These are phyloP conservation scores for Tolmerus cingulatus DNA, from an alignment of 2,888 invertebrate species.

Conservation along the genomic window DNA sequence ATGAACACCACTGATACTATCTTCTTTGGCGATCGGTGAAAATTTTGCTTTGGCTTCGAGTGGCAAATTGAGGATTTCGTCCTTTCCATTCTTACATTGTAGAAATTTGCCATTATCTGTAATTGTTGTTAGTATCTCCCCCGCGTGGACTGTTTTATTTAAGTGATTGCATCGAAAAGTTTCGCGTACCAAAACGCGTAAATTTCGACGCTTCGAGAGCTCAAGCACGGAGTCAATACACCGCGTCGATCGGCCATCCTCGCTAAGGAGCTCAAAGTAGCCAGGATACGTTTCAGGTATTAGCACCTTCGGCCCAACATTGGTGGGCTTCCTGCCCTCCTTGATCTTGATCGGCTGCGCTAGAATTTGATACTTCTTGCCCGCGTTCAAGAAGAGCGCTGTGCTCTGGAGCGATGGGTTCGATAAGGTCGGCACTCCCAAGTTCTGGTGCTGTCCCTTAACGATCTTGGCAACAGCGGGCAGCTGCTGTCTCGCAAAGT, in stretches of 20 bases:
- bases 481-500: constrained; percentile 74
- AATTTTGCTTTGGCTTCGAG: constrained; percentile 90
- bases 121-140: constrained; percentile 82
- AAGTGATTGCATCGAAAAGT: constrained; percentile 63
- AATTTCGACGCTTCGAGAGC: constrained; percentile 74
- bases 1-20: constrained; percentile 94
- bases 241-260: constrained; percentile 89
- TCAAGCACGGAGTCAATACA: constrained; percentile 90
- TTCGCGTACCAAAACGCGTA: constrained; percentile 63
- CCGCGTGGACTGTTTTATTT: constrained; percentile 75
- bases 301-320: constrained; percentile 79
- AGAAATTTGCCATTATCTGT: constrained; percentile 80
- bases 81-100: constrained; percentile 85
- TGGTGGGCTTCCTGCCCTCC: constrained; percentile 82
- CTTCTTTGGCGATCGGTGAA: constrained; percentile 90
- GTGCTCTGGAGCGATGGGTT: constrained; percentile 87
- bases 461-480: constrained; percentile 91
- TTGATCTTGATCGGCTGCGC: constrained; percentile 91
- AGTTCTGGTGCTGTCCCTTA: constrained; percentile 91
- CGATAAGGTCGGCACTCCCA: constrained; percentile 88
- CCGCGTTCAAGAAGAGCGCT: constrained; percentile 84
- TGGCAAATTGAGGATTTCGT: constrained; percentile 82
- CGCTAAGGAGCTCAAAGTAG: constrained; percentile 92
- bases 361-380: constrained; percentile 84
- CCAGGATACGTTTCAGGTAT: constrained; percentile 92